Base-by-base conservation (phyloP, 2,113 vertebrate species). In the Pandion haliaetus region DNA sequence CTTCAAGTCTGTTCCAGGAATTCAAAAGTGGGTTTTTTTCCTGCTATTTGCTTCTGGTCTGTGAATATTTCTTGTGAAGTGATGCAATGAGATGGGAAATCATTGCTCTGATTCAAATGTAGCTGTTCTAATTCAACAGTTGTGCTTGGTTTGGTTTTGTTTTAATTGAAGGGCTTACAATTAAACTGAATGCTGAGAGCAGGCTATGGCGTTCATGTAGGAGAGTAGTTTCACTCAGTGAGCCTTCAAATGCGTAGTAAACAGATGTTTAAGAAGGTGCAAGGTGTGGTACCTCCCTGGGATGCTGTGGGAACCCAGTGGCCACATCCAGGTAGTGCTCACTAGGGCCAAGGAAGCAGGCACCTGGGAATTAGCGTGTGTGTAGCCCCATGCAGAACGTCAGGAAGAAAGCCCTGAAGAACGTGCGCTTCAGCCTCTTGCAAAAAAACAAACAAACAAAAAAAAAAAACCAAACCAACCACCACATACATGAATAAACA, bases 281-380 rank as follows among this genome's bases (percentile, higher is more conserved):
- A 3, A 34, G 1, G 13, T 18, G 15, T 13, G 42, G 31, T 19
- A 49, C 17, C 67, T 3, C 0, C 28, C 4, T 1, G 15, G 54
- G 61, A 31, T 54, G 34, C 44, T 20, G 14, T 2, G 8, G 32
- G 67, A 38, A 14, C 17, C 5, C 25, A 12, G 5, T 0, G 1
- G 16, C 58, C 3, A 0, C 52, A 38, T 52, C 45, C 59, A 29
- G 31, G 54, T 13, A 29, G 16, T 1, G 6, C 52, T 59, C 25
- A 14, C 34, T 9, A 24, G 24, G 20, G 17, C 17, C 14, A 4
- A 40, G 40, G 13, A 32, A n/a, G 29, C 12, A 6, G 19, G 14
- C 0, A 2, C 8, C 45, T 26, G n/a, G 25, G 25, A n/a, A 36
- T 42, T 4, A 7, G 6, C 0, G 5, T 12, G 45, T 15, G 21